Evolutionary conservation across 2,113 vertebrate genomes (phyloP), one percentile per base, ranked within the genome.

Genomic region (Anarrhichthys ocellatus): DNA sequence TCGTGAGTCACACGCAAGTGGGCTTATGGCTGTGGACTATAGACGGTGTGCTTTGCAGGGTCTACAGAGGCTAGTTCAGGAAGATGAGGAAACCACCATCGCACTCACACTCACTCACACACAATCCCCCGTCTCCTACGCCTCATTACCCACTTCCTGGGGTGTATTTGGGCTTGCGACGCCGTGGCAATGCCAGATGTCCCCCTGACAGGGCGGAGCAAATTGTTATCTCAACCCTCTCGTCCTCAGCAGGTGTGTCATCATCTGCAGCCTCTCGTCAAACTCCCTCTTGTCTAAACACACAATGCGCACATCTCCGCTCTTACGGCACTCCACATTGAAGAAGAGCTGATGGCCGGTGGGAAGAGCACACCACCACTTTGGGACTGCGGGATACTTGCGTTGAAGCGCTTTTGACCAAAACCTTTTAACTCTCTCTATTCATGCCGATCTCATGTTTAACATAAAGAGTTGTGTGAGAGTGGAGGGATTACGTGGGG

Each of bases 61-160:
- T 83, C 89, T 72, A 65, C 63, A 73, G 86, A 84, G 85, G 70
- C 78, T 76, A 76, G 80, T 86, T 74, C 42, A 77, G 65, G 74
- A 59, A 67, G 29, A 87, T 66, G 64, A 83, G 75, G 44, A 42
- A 80, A 80, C 56, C 61, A 17, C 59, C 76, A 81, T 69, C 34
- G 50, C 42, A 73, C 67, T 29, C 73, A 83, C 68, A 65, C 72
- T 44, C 27, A 62, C 44, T 67, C 50, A 71, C 73, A 89, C 46
- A 75, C 65, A 81, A 86, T 83, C 58, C 75, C 75, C 76, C 6
- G 73, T 79, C 88, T 86, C 77, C 34, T 65, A 85, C 14, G 82
- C 85, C 89, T 94, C 92, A 94, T 94, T 92, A 93, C 70, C 69
- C 90, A 71, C 91, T 87, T 87, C 78, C 64, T 70, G 83, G 24